These are phyloP conservation scores for Megaustenia siamemsis DNA, from an alignment of 2,888 invertebrate genomes.

Conservation along the genomic window DNA sequence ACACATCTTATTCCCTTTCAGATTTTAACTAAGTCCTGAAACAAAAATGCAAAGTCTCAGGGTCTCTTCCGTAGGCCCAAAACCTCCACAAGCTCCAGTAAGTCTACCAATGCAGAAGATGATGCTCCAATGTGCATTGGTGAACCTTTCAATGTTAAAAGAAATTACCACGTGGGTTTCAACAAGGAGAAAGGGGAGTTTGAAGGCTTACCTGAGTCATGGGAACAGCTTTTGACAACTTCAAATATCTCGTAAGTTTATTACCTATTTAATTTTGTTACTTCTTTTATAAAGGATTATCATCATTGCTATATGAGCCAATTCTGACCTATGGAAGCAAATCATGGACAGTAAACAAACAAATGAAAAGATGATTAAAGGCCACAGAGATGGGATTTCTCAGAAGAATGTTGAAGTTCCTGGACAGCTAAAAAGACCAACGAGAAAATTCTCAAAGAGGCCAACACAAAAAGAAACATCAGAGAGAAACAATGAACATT, in stretches of 20 bases:
- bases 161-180: slow-evolving; percentile 83
- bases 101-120: slow-evolving; percentile 48
- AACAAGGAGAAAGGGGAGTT: slow-evolving; percentile 84
- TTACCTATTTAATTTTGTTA: not conserved
- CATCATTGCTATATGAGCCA: too few species aligned
- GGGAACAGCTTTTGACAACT: slow-evolving; percentile 84
- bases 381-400: too few species aligned
- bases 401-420: too few species aligned
- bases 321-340: too few species aligned
- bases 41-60: slow-evolving; percentile 18
- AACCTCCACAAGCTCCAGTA: slow-evolving; percentile 53
- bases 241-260: slow-evolving; percentile 86
- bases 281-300: too few species aligned
- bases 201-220: slow-evolving; percentile 87
- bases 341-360: too few species aligned
- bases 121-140: slow-evolving; percentile 84
- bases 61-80: slow-evolving; percentile 47
- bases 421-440: too few species aligned
- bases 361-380: too few species aligned
- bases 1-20: not conserved
- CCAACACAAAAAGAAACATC: too few species aligned
- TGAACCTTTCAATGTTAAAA: slow-evolving; percentile 90
- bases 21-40: not conserved
- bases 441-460: too few species aligned
- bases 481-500: too few species aligned